Evolutionary conservation across 1,140 invertebrate genomes (phyloP), one percentile per base, ranked within the genome.

Genomic region (Saccostrea glomerata): DNA sequence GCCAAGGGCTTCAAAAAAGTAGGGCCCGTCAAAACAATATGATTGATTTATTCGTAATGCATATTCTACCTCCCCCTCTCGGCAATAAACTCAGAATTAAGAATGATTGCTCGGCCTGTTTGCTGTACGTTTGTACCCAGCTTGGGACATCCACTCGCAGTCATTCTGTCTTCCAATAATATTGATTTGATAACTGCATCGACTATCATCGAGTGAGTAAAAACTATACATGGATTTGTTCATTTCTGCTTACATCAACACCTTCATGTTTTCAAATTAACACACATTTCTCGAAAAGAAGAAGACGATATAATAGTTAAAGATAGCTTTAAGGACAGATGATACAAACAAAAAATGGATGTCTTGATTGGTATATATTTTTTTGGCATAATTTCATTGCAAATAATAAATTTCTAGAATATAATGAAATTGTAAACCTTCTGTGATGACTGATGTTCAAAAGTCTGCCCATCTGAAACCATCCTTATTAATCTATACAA

Each of bases 1-100:
- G n/a, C 58, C 58, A 63, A 63, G 17, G 17, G n/a, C 58, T 20
- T 17, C 15, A 20, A n/a, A 47, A 47, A 63, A n/a, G 58, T 63
- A 2, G 58, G 58, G 58, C 17, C 58, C 47, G 60, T 66, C 20
- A 66, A 66, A 47, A 47, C 20, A 66, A 66, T 66, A 66, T 77
- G 70, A 77, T 77, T 77, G 70, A 77, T 77, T 77, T 77, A 36
- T 77, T 77, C 25, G 23, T 12, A 30, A 15, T 77, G 70, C 70
- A 30, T 9, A 77, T 77, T 77, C 7, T 77, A 30, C 70, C 70
- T 77, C 70, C 70, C 70, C 70, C 70, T 77, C 70, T 30, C 70
- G 70, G 70, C 70, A 30, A 30, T 77, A 4, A 77, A 30, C 25
- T 77, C 70, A 25, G 25, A 15, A 77, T 25, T 77, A 77, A 77